phyloP scores from a whole-genome alignment of 2,888 invertebrate species.

The Pocota personata region DNA sequence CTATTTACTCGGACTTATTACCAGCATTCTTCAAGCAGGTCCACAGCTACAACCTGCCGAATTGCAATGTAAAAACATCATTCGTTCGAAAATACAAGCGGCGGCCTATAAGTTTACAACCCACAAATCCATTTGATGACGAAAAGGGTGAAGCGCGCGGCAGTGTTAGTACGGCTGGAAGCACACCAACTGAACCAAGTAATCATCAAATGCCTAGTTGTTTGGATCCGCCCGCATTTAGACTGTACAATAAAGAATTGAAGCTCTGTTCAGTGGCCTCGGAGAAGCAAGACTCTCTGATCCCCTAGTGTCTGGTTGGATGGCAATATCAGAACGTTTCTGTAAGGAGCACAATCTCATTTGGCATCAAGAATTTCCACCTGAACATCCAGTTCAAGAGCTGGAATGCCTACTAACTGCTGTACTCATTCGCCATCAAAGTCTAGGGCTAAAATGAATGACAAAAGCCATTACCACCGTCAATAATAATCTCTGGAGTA shows the following conservation, averaged over 20 bases:
- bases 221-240: conserved; percentile 77
- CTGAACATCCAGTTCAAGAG: conserved; percentile 97
- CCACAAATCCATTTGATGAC: conserved; percentile 95
- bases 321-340: conserved; percentile 87
- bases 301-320: conserved; percentile 87
- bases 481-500: too few species aligned
- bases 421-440: conserved; percentile 93
- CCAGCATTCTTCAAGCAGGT: conserved; percentile 90
- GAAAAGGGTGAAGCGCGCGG: conserved; percentile 96
- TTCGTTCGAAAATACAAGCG: conserved; percentile 85
- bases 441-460: too few species aligned
- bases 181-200: conserved; percentile 86
- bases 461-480: too few species aligned
- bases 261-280: conserved; percentile 83
- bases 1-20: conserved; percentile 91
- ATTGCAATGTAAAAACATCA: conserved; percentile 86
- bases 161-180: conserved; percentile 92
- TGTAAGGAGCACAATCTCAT: conserved; percentile 89
- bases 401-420: conserved; percentile 93
- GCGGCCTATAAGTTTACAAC: conserved; percentile 89
- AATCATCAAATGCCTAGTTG: conserved; percentile 78
- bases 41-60: conserved; percentile 90
- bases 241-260: conserved; percentile 79
- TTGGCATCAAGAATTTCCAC: conserved; percentile 91
- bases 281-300: conserved; percentile 87